Conservation (phyloP, 2,888 invertebrate genomes). For the Drosophila nigricruria region DNA sequence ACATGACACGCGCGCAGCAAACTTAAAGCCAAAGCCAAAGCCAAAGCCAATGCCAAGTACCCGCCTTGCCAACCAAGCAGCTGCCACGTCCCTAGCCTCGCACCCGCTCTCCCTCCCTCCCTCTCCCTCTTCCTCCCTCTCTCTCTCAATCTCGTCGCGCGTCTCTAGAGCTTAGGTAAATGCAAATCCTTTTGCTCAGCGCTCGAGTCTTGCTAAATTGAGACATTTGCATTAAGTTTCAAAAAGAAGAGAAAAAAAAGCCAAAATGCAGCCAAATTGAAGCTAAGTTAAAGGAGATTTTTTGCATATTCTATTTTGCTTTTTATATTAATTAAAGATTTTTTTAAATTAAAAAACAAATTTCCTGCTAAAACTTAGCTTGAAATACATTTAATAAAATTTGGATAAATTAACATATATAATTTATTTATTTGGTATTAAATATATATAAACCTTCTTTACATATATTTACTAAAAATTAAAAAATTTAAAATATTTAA, state of each 20-base stretch:
- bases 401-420: too few species aligned
- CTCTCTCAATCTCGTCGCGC: slow-evolving; percentile 15
- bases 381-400: neutral
- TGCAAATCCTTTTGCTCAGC: slow-evolving; percentile 62
- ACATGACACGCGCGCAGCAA: slow-evolving; percentile 55
- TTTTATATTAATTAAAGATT: neutral
- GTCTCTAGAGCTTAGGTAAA: slow-evolving; percentile 62
- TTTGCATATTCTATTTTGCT: neutral
- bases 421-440: too few species aligned
- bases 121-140: neutral
- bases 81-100: neutral
- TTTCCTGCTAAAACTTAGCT: neutral
- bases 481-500: too few species aligned
- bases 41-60: slow-evolving; percentile 32
- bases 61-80: slow-evolving; percentile 8
- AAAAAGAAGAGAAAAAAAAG: neutral
- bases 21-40: slow-evolving; percentile 29
- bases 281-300: neutral
- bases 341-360: neutral
- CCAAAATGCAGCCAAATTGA: slow-evolving; percentile 21
- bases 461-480: too few species aligned
- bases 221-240: slow-evolving; percentile 62
- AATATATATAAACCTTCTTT: too few species aligned
- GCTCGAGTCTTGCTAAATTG: slow-evolving; percentile 42
- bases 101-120: neutral